phyloP scores from a whole-genome alignment of 2,113 vertebrate species.

The Notothenia coriiceps region DNA sequence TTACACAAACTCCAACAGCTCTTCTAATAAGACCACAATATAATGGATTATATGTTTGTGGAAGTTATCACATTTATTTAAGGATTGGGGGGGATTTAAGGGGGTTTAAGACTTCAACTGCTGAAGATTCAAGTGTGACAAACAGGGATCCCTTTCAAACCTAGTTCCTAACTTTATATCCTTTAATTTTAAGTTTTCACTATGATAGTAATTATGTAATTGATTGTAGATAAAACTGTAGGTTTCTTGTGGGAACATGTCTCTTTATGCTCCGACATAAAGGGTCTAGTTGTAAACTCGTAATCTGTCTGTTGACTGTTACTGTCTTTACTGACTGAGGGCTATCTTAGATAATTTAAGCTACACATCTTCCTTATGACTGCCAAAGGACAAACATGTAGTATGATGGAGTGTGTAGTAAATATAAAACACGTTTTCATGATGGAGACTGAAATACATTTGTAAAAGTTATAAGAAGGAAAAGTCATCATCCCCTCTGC shows the following conservation, averaged over 20 bases:
- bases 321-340: conserved; percentile 70
- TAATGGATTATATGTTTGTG: conserved; percentile 25
- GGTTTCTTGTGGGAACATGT: conserved; percentile 14
- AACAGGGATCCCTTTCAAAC: conserved; percentile 14
- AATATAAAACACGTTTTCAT: conserved; percentile 18
- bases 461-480: not conserved
- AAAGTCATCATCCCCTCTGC: not conserved
- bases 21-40: conserved; percentile 32
- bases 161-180: conserved; percentile 9
- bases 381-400: conserved; percentile 37
- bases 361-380: conserved; percentile 45
- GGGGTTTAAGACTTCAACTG: not conserved
- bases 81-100: not conserved
- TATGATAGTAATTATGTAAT: conserved; percentile 21
- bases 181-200: conserved; percentile 21
- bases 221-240: conserved; percentile 24
- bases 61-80: conserved; percentile 26
- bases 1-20: conserved; percentile 45
- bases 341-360: conserved; percentile 61
- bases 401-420: conserved; percentile 6
- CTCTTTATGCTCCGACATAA: conserved; percentile 26
- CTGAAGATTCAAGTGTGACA: not conserved
- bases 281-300: conserved; percentile 21
- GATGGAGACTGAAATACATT: not conserved
- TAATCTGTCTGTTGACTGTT: conserved; percentile 52